A percentile compares a stretch with the other conserved stretches of the same genome.
phyloP scores from a whole-genome alignment of 2,888 invertebrate genomes.

The Luperina testacea region DNA sequence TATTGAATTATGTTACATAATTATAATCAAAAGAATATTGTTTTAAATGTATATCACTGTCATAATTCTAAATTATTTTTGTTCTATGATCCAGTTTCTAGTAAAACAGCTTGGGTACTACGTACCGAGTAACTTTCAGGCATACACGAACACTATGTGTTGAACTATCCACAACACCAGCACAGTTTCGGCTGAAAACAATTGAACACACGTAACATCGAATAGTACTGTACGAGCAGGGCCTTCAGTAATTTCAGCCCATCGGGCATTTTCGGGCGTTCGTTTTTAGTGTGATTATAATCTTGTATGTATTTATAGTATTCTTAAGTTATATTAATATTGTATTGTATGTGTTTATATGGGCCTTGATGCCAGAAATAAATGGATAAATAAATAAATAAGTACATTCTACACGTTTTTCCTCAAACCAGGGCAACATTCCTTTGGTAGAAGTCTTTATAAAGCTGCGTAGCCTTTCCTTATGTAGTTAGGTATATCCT shows the following conservation, averaged over 20 bases:
- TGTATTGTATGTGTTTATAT: too few species aligned
- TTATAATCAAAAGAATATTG: neutral
- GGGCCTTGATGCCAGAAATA: too few species aligned
- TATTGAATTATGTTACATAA: neutral
- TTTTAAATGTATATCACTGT: neutral
- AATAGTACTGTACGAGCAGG: conserved; percentile 1
- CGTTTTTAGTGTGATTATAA: too few species aligned
- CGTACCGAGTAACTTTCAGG: neutral
- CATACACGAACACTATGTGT: neutral
- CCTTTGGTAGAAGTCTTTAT: conserved; percentile 6
- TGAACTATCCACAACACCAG: neutral
- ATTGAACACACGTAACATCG: conserved; percentile 14
- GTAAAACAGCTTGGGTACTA: neutral
- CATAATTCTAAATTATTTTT: neutral
- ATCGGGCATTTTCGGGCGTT: neutral
- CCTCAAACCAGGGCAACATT: conserved; percentile 4
- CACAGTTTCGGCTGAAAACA: neutral
- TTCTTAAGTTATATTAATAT: too few species aligned
- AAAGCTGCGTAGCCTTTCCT: neutral
- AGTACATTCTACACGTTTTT: neutral
- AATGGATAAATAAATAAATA: too few species aligned
- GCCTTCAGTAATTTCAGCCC: conserved; percentile 12
- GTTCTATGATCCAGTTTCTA: neutral
- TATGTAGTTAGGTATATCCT: neutral
- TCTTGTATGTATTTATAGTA: too few species aligned